Conservation (phyloP, 1,140 invertebrate species). For the Bradynema listronoti region DNA sequence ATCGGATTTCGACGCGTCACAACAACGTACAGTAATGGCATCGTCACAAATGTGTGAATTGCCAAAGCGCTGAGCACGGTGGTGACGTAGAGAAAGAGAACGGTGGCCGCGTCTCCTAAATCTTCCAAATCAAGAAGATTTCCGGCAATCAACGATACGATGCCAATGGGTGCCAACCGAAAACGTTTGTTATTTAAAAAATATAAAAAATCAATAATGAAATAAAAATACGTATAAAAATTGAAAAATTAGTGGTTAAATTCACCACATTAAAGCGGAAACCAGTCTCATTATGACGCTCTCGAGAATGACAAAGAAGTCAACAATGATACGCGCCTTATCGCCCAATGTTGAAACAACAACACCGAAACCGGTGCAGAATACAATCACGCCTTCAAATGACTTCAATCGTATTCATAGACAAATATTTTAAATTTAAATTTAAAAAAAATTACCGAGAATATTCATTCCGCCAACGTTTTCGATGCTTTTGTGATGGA, state of each 20-base stretch:
- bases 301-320: constrained; percentile 57
- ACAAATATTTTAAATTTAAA: no score
- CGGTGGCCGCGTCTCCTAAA: constrained; percentile 71
- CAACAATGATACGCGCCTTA: constrained; percentile 53
- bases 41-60: constrained; percentile 77
- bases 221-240: no score
- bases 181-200: constrained; percentile 1
- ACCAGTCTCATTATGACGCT: constrained; percentile 55
- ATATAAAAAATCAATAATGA: constrained; percentile 17
- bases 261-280: constrained; percentile 49
- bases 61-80: constrained; percentile 77
- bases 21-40: constrained; percentile 75
- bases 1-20: constrained; percentile 79
- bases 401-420: constrained; percentile 1
- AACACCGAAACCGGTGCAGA: constrained; percentile 57
- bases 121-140: constrained; percentile 78
- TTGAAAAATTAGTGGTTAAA: constrained; percentile 16
- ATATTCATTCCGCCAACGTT: constrained; percentile 53
- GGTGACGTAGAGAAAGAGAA: constrained; percentile 76
- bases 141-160: constrained; percentile 80
- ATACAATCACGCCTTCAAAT: constrained; percentile 51
- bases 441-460: no score
- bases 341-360: constrained; percentile 55
- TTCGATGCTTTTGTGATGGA: constrained; percentile 36
- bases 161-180: constrained; percentile 77